Conservation (phyloP, 2,113 vertebrate genomes). For the Emberiza fucata region DNA sequence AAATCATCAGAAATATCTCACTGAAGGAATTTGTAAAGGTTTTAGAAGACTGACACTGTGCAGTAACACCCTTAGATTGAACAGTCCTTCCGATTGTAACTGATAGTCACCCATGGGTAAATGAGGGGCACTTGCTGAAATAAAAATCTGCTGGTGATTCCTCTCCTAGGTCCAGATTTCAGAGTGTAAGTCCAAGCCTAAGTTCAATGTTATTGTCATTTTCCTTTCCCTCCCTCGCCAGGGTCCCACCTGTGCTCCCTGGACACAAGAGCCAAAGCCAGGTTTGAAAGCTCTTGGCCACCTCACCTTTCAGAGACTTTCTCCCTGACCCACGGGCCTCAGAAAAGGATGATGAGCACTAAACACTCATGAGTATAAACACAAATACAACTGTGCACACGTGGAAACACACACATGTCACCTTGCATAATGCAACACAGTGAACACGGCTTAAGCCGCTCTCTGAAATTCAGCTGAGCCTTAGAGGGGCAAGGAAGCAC, state of each 20-base stretch:
- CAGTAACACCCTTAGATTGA: neutral
- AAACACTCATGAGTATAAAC: neutral
- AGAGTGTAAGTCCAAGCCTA: neutral
- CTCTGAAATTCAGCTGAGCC: neutral
- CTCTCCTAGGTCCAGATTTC: neutral
- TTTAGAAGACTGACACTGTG: neutral
- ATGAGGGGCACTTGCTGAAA: neutral
- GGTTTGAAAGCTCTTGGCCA: neutral
- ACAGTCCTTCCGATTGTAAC: neutral
- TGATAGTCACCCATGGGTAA: neutral
- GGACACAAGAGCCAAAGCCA: neutral
- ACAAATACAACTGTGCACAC: neutral
- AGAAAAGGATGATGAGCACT: neutral
- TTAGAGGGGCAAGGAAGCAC: neutral
- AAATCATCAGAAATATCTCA: neutral
- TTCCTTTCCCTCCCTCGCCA: neutral
- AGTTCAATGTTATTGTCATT: neutral
- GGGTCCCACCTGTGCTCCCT: rapidly evolving
- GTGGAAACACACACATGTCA: neutral
- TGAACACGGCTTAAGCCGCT: neutral
- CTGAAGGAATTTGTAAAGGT: neutral
- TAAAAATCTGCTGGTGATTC: neutral
- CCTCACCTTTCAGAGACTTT: neutral
- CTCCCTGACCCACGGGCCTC: neutral
- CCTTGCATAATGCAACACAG: neutral